These are phyloP conservation scores for Aphidoletes aphidimyza DNA, from an alignment of 2,888 invertebrate genomes.

Conservation along the genomic window DNA sequence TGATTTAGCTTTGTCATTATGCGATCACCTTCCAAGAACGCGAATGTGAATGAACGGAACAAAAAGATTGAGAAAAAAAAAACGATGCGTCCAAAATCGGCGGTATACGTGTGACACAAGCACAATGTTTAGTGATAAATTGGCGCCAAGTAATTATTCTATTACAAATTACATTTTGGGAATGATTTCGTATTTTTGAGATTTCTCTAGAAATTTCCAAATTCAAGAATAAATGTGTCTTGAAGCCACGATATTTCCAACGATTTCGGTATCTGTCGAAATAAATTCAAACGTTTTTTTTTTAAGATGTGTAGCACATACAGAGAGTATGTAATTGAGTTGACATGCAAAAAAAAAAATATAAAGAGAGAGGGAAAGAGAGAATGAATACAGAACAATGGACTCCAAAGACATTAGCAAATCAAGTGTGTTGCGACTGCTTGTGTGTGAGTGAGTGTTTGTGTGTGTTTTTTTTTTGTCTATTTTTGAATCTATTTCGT, in stretches of 20 bases:
- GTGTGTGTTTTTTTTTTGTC: neutral
- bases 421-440: too few relatives aligned
- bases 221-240: too few relatives aligned
- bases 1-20: too few relatives aligned
- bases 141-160: conserved; percentile 51
- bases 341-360: neutral
- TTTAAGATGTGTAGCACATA: too few relatives aligned
- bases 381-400: neutral
- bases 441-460: too few relatives aligned
- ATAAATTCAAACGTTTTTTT: too few relatives aligned
- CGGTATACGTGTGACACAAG: neutral
- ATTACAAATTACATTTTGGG: conserved; percentile 18
- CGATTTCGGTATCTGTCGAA: too few relatives aligned
- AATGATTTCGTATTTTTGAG: neutral
- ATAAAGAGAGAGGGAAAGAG: neutral
- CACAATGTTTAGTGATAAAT: neutral
- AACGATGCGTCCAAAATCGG: neutral
- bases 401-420: neutral
- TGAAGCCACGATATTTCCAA: too few relatives aligned
- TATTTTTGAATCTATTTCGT: conserved; percentile 21
- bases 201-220: too few relatives aligned
- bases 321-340: too few relatives aligned
- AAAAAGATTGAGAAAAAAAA: neutral
- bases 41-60: too few relatives aligned
- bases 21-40: too few relatives aligned